Evolutionary conservation across 2,113 vertebrate genomes (phyloP).

Genomic region (Ciconia maguari): DNA sequence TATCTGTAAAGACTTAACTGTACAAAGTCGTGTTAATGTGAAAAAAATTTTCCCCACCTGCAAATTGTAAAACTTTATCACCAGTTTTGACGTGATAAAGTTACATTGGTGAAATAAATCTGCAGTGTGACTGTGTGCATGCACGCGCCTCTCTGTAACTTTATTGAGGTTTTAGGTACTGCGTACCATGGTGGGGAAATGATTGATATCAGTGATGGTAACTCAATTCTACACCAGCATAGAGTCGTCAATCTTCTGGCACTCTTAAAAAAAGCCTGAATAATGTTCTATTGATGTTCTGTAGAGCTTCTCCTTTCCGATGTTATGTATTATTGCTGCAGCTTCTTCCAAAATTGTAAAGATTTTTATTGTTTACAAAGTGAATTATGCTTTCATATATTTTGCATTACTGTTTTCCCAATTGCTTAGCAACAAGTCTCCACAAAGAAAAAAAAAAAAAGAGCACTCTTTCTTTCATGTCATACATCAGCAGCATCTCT

Average conservation of each 20-base stretch:
- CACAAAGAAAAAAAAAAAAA: neutral
- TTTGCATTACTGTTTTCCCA: slow-evolving; percentile 34
- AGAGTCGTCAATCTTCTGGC: slow-evolving; percentile 46
- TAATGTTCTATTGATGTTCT: slow-evolving; percentile 57
- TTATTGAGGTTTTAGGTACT: slow-evolving; percentile 34
- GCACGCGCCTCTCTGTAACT: neutral
- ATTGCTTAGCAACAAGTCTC: slow-evolving; percentile 76
- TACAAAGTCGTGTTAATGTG: neutral
- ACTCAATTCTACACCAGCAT: slow-evolving; percentile 64
- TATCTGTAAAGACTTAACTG: neutral
- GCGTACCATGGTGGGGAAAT: neutral
- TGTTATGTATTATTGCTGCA: slow-evolving; percentile 67
- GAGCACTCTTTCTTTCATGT: slow-evolving; percentile 27
- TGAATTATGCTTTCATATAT: slow-evolving; percentile 75
- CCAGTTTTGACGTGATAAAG: slow-evolving; percentile 43
- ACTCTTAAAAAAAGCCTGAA: slow-evolving; percentile 49
- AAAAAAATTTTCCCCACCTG: slow-evolving; percentile 30
- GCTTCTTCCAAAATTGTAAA: slow-evolving; percentile 54
- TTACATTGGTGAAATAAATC: slow-evolving; percentile 42
- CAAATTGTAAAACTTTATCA: slow-evolving; percentile 30
- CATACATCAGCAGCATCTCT: neutral
- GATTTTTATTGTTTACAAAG: slow-evolving; percentile 72
- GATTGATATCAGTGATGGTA: slow-evolving; percentile 62
- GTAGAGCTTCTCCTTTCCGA: slow-evolving; percentile 42
- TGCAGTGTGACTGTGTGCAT: neutral